Evolutionary conservation across 2,113 vertebrate species (phyloP).

Genomic region (Saguinus imperator): DNA sequence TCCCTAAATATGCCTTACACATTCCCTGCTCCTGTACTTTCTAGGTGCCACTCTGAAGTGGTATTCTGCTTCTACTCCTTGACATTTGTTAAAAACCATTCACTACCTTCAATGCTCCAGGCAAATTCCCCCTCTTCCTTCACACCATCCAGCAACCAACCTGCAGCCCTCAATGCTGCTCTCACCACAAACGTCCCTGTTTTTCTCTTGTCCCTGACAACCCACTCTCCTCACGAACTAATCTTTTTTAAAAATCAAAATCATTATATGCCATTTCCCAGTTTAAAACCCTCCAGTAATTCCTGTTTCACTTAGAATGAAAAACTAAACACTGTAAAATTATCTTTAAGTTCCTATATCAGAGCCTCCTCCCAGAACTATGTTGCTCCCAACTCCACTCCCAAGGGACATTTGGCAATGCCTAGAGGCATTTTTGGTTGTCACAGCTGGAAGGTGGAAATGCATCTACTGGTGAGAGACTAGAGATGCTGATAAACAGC

Average conservation of each 20-base stretch:
- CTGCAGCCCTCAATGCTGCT: fast-evolving
- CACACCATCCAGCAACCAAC: not conserved
- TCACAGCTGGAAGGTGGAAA: not conserved
- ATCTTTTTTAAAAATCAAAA: not conserved
- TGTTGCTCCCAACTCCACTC: fast-evolving
- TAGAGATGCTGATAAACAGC: not conserved
- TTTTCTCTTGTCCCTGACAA: not conserved
- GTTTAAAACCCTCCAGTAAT: not conserved
- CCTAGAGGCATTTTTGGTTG: not conserved
- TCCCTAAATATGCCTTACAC: not conserved
- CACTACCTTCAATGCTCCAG: not conserved
- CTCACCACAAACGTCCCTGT: not conserved
- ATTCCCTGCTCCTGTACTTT: not conserved
- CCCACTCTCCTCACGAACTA: not conserved
- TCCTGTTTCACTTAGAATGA: not conserved
- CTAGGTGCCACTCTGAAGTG: not conserved
- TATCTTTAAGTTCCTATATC: not conserved
- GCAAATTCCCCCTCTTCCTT: not conserved
- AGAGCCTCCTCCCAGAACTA: not conserved
- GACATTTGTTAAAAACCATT: not conserved
- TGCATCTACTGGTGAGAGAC: not conserved
- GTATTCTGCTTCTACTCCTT: not conserved
- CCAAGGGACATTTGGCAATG: not conserved
- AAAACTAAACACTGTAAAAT: not conserved
- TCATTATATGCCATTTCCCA: not conserved